Base-by-base conservation (phyloP, 1,140 invertebrate species). In the Pararge aegeria region DNA sequence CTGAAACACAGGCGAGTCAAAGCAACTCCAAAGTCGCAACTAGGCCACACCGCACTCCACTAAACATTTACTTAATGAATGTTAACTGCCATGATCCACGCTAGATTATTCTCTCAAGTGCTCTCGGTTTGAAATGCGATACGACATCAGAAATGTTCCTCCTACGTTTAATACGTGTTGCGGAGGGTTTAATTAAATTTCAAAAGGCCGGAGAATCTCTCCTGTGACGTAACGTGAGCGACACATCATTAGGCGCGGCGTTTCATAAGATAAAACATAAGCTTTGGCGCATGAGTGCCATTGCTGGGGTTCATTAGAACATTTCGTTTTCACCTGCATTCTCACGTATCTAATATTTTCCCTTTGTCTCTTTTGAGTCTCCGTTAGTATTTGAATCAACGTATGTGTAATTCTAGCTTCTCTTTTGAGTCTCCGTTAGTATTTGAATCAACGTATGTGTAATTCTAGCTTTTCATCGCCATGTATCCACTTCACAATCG, bases 181-280 rank as follows among this genome's bases (percentile, higher is more conserved):
- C 42, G 1, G 42, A 10, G 18, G 18, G 42, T 46, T 46, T 46
- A 46, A 46, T 46, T 46, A 46, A 46, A 46, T 46, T 46, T 19
- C 18, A 46, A 46, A 18, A 16, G 16, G 0, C 16, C 10, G 10
- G 1, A 19, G 16, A 46, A 46, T 46, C 15, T 46, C 19, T 46
- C 13, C 42, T 9, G 42, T 46, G 12, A 46, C 42, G 20, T 46
- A 20, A 46, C 42, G 20, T 46, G 42, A 46, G 42, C 42, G 42
- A 46, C 42, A 46, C 42, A 46, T 46, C 42, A 46, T 46, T 46
- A 46, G 42, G 18, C 42, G 19, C 18, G 19, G 42, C 7, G 18
- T 20, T 20, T 10, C 19, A 10, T 18, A 20, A 46, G 42, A 46
- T 46, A 46, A 16, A 42, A 42, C 38, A 42, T 42, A 42, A 42